Conservation (phyloP, 2,113 vertebrate species). For the Struthidea cinerea region DNA sequence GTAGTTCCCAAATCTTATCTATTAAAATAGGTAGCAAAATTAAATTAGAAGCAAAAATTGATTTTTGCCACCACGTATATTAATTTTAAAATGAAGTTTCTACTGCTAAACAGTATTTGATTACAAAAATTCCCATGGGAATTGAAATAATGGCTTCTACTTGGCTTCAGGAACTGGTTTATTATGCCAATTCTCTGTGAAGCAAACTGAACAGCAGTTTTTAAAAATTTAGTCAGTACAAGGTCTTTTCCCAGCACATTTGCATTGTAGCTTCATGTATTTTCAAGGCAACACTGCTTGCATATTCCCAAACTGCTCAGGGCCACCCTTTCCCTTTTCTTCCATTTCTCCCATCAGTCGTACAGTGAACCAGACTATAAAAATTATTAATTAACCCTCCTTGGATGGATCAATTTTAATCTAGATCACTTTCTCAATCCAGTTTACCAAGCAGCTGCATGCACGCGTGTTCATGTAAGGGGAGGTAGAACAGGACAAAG, state of each 20-base stretch:
- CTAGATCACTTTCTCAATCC: not conserved
- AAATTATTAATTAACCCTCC: not conserved
- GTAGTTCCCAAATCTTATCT: not conserved
- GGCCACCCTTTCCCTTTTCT: not conserved
- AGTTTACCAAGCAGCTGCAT: not conserved
- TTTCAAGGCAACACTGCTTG: not conserved
- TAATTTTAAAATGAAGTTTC: not conserved
- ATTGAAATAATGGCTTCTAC: not conserved
- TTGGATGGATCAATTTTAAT: not conserved
- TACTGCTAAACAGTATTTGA: not conserved
- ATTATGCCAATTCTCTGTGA: not conserved
- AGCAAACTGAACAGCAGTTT: not conserved
- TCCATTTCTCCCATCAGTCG: not conserved
- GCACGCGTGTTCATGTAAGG: fast-evolving
- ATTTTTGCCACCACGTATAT: not conserved
- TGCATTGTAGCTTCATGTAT: not conserved
- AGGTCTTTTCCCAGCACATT: not conserved
- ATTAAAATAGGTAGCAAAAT: not conserved
- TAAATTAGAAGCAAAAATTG: not conserved
- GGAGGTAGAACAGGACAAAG: not conserved
- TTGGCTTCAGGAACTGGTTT: not conserved
- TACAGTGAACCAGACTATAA: not conserved
- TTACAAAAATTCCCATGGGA: not conserved
- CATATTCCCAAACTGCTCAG: not conserved
- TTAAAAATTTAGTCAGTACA: not conserved